These are phyloP conservation scores for Notarius quadriscutis DNA, from an alignment of 2,113 vertebrate genomes.

Conservation along the genomic window DNA sequence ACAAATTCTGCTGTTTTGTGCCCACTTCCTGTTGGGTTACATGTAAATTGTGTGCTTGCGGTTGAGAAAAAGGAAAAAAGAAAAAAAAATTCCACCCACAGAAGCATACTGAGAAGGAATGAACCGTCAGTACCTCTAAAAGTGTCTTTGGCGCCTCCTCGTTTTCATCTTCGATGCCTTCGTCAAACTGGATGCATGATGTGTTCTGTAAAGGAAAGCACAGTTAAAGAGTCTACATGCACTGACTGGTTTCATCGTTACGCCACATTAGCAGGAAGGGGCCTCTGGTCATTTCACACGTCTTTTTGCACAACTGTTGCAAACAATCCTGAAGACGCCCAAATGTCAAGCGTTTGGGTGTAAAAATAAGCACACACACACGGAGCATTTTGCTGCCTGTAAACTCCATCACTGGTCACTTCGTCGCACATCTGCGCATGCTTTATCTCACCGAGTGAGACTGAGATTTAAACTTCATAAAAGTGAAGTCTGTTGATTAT, in stretches of 20 bases:
- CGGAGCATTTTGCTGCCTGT: too few species aligned
- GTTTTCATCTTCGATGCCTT: slow-evolving; percentile 68
- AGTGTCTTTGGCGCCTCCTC: slow-evolving; percentile 81
- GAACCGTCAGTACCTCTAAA: slow-evolving; percentile 75
- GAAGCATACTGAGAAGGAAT: neutral
- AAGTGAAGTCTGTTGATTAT: too few species aligned
- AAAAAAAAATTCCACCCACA: too few species aligned
- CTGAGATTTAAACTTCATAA: too few species aligned
- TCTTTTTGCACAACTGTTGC: too few species aligned
- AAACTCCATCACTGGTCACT: too few species aligned
- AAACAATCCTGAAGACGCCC: too few species aligned
- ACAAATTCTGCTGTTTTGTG: neutral
- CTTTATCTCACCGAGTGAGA: too few species aligned
- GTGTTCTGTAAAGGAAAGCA: slow-evolving; percentile 29
- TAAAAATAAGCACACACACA: too few species aligned
- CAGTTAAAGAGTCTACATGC: neutral
- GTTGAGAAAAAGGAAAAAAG: neutral
- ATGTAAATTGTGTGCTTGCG: neutral
- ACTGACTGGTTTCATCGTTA: neutral
- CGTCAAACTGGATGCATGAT: slow-evolving; percentile 72
- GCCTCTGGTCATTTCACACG: too few species aligned
- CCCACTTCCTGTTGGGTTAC: neutral
- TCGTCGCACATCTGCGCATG: too few species aligned
- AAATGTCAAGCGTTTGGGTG: too few species aligned
- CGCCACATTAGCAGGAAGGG: neutral